Conservation (phyloP, 1,140 invertebrate genomes). For the Agrilus planipennis region DNA sequence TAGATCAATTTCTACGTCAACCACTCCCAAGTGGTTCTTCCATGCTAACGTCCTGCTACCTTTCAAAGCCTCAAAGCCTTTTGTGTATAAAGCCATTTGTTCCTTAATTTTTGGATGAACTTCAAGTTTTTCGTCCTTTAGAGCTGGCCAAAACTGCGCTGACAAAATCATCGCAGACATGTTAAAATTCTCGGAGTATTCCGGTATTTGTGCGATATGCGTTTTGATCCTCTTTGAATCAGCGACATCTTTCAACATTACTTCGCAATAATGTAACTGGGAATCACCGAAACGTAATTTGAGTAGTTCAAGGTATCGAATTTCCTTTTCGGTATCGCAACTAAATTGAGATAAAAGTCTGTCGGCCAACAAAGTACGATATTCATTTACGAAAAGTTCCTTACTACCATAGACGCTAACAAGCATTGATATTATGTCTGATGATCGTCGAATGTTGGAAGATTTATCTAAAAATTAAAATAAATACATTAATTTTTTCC, state of each 20-base stretch:
- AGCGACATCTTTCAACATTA: conserved; percentile 94
- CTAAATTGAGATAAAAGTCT: conserved; percentile 76
- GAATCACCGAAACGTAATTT: conserved; percentile 94
- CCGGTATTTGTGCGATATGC: conserved; percentile 65
- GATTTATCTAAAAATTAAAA: conserved; percentile 10
- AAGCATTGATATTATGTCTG: conserved; percentile 96
- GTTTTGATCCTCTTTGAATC: conserved; percentile 81
- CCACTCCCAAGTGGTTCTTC: conserved; percentile 86
- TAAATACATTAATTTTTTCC: too few relatives aligned
- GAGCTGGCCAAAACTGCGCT: conserved; percentile 97
- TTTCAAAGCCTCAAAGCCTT: conserved; percentile 86
- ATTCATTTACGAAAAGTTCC: conserved; percentile 97
- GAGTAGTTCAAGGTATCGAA: conserved; percentile 87
- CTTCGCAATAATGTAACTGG: conserved; percentile 93
- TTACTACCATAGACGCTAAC: conserved; percentile 98
- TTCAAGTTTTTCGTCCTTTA: conserved; percentile 88
- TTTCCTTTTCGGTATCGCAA: conserved; percentile 86
- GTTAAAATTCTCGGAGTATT: conserved; percentile 50
- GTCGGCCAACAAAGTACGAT: conserved; percentile 87
- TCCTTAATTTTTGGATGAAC: conserved; percentile 69
- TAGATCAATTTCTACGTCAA: conserved; percentile 85
- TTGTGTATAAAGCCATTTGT: conserved; percentile 78
- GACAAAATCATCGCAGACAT: conserved; percentile 83
- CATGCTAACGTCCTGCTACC: conserved; percentile 88
- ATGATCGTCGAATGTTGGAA: conserved; percentile 47